Evolutionary conservation across 2,113 vertebrate species (phyloP), one percentile per base, ranked within the genome.

Genomic region (Platysternon megacephalum): DNA sequence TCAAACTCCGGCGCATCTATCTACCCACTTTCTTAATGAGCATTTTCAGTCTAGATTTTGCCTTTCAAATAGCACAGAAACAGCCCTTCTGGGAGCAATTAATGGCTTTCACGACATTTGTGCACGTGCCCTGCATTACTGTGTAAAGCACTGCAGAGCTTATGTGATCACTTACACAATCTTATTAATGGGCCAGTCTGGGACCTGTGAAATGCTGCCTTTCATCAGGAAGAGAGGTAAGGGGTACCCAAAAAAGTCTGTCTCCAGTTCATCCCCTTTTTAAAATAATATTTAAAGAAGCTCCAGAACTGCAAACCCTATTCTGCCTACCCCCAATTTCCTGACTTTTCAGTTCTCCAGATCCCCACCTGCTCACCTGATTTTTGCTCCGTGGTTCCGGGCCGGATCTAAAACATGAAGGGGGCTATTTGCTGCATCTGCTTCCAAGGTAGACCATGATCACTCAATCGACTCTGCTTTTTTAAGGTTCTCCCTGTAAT

Each of bases 81-180:
- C 72, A 21, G 68, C 93, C 91, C 90, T 86, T n/a, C 42, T 10
- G 96, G 87, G 94, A 93, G 88, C 24, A 78, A 97, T 96, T 94
- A 93, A 29, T 21, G 92, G 92, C 29, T 84, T 49, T 29, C 53
- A 12, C 22, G 3, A 4, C 46, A 4, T 85, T 79, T 14, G 78
- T 44, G 90, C 46, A 14, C 48, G 92, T 89, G 88, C 91, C 94
- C 93, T 87, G 56, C 0, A 14, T 2, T 4, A 5, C 0, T 4
- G 29, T 65, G 94, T 84, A 16, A 86, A 87, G 21, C 86, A 52
- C 84, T 76, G 93, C 91, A 42, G 81, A 0, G 86, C 84, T 2
- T 46, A 24, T 24, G 89, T 6, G 93, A 80, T 8, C 49, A 85
- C 78, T 32, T 84, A 61, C 10, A 0, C 72, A 83, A 91, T 44